These are phyloP conservation scores for Eriocheir sinensis DNA, from an alignment of 1,140 invertebrate species.

Conservation along the genomic window DNA sequence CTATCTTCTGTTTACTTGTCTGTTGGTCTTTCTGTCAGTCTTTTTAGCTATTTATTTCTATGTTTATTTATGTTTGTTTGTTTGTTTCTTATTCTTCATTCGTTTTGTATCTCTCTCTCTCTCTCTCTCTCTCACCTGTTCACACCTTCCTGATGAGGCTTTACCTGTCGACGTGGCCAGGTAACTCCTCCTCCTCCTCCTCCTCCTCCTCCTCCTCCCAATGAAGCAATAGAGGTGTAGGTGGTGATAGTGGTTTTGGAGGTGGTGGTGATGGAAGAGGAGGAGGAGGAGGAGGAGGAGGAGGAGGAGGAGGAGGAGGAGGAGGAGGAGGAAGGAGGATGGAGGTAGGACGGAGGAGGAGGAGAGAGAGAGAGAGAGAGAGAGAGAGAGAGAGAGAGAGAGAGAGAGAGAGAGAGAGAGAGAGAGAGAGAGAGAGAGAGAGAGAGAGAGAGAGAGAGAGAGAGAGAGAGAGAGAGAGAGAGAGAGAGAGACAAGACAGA, in stretches of 20 bases:
- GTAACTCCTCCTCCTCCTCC: background rate
- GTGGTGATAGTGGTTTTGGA: background rate
- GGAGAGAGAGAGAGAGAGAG: background rate
- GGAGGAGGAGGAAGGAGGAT: background rate
- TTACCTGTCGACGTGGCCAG: background rate
- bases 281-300: conserved; percentile 19
- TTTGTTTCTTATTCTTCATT: background rate
- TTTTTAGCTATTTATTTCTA: background rate
- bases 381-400: background rate
- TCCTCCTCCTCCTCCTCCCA: background rate
- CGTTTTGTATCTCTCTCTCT: background rate
- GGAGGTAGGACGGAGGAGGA: background rate
- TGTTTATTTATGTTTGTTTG: background rate
- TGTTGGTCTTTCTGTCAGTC: background rate
- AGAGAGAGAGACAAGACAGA: background rate
- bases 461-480: background rate
- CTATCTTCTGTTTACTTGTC: background rate
- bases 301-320: conserved; percentile 19
- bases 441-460: background rate
- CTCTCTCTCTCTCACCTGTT: background rate
- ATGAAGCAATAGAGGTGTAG: too few species aligned
- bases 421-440: too few species aligned
- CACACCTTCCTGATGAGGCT: conserved; percentile 4
- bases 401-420: background rate
- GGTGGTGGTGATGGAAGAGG: background rate